Evolutionary conservation across 2,113 vertebrate species (phyloP).

Genomic region (Conger conger): DNA sequence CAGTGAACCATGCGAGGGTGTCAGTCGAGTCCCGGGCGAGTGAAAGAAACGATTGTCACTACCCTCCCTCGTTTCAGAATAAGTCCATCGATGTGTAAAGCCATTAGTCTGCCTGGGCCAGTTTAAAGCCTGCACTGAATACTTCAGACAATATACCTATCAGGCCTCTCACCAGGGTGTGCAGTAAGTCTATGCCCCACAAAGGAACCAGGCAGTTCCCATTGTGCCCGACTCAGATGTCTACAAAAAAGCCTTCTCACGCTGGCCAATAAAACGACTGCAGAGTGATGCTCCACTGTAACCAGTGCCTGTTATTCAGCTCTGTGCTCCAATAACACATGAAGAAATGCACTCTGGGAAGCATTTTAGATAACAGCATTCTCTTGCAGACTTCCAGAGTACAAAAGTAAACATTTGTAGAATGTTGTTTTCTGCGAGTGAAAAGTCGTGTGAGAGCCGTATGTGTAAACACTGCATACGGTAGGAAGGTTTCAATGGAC

Average conservation of each 20-base stretch:
- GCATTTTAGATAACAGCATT: neutral
- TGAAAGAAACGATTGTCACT: slow-evolving; percentile 45
- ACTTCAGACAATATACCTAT: slow-evolving; percentile 49
- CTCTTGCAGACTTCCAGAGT: neutral
- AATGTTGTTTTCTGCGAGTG: neutral
- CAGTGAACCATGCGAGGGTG: slow-evolving; percentile 15
- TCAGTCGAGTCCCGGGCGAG: neutral
- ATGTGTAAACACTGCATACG: neutral
- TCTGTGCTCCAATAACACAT: slow-evolving; percentile 4
- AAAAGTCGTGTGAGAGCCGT: too few relatives aligned
- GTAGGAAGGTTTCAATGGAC: neutral
- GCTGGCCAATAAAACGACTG: slow-evolving; percentile 27
- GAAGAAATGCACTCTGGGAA: neutral
- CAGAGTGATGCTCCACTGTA: slow-evolving; percentile 1
- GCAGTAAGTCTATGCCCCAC: slow-evolving; percentile 34
- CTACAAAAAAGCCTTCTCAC: slow-evolving; percentile 29
- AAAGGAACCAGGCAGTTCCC: slow-evolving; percentile 37
- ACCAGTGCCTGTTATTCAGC: slow-evolving; percentile 8
- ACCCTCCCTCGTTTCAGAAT: slow-evolving; percentile 28
- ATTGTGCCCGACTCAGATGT: slow-evolving; percentile 30
- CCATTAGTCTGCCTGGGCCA: slow-evolving; percentile 24
- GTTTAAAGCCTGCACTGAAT: slow-evolving; percentile 10
- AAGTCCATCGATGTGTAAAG: slow-evolving; percentile 39
- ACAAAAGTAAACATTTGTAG: neutral
- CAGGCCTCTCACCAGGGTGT: slow-evolving; percentile 35